A percentile compares a stretch with the other conserved stretches of the same genome.
Evolutionary conservation across 2,113 vertebrate genomes (phyloP).

Genomic region (Neodon shergylaensis): DNA sequence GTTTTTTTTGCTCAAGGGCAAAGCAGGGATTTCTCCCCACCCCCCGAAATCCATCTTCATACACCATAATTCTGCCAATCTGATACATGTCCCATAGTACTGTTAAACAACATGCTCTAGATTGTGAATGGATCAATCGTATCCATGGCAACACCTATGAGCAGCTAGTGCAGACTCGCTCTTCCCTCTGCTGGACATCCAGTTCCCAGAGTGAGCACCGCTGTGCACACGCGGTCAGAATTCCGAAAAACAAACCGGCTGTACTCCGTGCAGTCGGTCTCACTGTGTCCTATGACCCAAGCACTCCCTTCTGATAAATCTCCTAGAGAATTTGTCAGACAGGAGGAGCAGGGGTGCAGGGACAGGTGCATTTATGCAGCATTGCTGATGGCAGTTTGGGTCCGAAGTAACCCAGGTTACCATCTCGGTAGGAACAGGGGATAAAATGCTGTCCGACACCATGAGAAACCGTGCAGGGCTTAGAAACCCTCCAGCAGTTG

Average conservation of each 20-base stretch:
- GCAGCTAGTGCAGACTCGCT: too few relatives aligned
- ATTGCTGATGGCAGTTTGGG: neutral
- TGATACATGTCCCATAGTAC: neutral
- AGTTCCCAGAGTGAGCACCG: neutral
- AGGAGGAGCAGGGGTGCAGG: neutral
- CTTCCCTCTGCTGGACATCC: neutral
- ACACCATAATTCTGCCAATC: neutral
- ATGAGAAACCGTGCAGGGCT: neutral
- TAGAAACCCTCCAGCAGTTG: neutral
- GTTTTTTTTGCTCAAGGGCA: too few relatives aligned
- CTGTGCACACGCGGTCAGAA: fast-evolving
- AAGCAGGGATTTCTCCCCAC: neutral
- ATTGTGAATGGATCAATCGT: neutral
- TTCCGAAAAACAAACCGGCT: neutral
- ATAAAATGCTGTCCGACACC: too few relatives aligned
- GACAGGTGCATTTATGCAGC: neutral
- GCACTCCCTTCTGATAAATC: neutral
- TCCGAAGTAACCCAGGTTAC: neutral
- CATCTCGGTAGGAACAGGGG: neutral
- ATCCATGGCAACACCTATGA: neutral
- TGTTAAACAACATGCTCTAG: neutral
- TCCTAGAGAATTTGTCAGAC: neutral
- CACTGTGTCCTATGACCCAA: neutral
- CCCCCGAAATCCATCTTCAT: neutral
- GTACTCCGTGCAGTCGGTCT: neutral